phyloP scores from a whole-genome alignment of 1,140 invertebrate genomes.

The Ectropis grisescens region DNA sequence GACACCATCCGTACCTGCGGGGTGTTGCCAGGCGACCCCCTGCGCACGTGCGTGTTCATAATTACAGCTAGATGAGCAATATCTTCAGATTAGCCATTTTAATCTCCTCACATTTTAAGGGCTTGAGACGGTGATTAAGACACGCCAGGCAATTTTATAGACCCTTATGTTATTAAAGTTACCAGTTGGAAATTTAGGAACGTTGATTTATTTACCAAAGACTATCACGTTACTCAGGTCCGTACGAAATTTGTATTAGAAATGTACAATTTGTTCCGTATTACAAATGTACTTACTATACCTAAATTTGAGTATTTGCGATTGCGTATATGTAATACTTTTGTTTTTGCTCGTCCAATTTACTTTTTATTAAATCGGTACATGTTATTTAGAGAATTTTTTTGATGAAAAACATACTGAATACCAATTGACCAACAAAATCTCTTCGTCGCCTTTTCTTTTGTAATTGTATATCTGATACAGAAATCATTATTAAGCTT shows the following conservation, averaged over 20 bases:
- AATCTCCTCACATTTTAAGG: constrained; percentile 25
- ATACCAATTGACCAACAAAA: too few species aligned
- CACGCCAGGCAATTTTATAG: not conserved
- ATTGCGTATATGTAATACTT: too few species aligned
- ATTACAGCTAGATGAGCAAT: constrained; percentile 54
- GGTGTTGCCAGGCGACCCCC: constrained; percentile 44
- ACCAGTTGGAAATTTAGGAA: too few species aligned
- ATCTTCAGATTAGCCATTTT: constrained; percentile 43
- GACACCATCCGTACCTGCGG: constrained; percentile 20
- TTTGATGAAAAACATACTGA: too few species aligned
- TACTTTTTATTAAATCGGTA: too few species aligned
- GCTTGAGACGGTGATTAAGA: not conserved
- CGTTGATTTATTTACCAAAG: not conserved
- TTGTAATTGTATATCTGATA: too few species aligned
- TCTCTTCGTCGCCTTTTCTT: too few species aligned
- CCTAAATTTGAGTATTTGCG: too few species aligned
- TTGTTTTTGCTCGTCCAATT: too few species aligned
- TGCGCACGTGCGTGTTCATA: constrained; percentile 24
- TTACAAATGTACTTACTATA: not conserved
- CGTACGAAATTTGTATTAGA: not conserved
- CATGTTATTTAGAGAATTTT: too few species aligned
- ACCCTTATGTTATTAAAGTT: not conserved
- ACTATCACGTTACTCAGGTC: too few species aligned
- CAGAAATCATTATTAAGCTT: too few species aligned
- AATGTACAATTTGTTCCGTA: not conserved